A percentile compares a stretch with the other conserved stretches of the same genome.
These are phyloP conservation scores for Coccyzus lansbergi DNA, from an alignment of 2,797 vertebrate species.

Conservation along the genomic window DNA sequence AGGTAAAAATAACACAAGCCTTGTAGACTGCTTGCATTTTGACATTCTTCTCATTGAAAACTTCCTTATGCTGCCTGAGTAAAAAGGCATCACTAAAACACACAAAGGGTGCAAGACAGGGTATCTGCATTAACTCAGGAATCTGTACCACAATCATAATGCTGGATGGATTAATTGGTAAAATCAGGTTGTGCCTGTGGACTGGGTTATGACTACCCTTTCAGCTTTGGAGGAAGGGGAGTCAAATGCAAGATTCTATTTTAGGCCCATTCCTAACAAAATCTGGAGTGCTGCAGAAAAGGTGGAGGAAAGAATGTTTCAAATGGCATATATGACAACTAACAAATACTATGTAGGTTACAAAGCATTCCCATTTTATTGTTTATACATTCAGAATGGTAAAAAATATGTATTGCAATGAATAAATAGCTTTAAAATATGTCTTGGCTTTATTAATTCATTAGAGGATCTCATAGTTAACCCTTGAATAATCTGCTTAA, in stretches of 20 bases:
- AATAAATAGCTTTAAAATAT: constrained; percentile 30
- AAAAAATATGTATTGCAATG: background rate
- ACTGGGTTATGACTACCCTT: background rate
- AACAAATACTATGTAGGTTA: background rate
- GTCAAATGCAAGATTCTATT: background rate
- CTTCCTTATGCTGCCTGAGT: background rate
- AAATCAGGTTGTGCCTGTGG: background rate
- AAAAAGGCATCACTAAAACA: background rate
- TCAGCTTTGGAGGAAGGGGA: background rate
- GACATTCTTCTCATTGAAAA: background rate
- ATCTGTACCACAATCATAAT: background rate
- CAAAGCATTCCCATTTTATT: background rate
- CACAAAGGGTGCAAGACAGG: background rate
- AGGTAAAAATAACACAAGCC: background rate
- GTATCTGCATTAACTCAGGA: background rate
- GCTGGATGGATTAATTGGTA: background rate
- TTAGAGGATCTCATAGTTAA: constrained; percentile 51
- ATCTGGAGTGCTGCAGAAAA: rapidly evolving
- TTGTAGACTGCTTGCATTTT: background rate
- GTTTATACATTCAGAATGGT: background rate
- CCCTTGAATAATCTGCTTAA: constrained; percentile 64
- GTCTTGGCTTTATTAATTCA: constrained; percentile 51
- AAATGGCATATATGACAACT: background rate
- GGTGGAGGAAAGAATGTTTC: background rate
- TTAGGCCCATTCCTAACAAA: background rate